A percentile compares a stretch with the other conserved stretches of the same genome.
Conservation (phyloP, 1,140 invertebrate genomes). For the Bilobella aurantiaca region DNA sequence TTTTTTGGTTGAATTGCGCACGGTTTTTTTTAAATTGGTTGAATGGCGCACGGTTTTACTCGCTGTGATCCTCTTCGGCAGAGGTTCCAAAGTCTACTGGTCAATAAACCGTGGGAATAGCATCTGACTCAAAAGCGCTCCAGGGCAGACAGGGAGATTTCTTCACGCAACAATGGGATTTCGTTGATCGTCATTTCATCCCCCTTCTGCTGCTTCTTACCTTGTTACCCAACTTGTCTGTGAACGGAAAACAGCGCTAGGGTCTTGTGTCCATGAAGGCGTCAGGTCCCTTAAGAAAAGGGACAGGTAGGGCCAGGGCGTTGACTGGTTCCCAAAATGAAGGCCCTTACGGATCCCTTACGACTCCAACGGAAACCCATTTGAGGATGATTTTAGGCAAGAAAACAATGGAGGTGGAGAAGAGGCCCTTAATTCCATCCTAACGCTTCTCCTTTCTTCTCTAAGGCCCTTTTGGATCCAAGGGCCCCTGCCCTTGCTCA, state of each 20-base stretch:
- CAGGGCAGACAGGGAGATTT: neutral
- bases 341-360: too few relatives aligned
- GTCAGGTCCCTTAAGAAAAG: too few relatives aligned
- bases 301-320: too few relatives aligned
- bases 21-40: too few relatives aligned
- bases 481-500: too few relatives aligned
- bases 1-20: too few relatives aligned
- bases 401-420: neutral
- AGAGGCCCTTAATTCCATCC: neutral
- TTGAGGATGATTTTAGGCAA: neutral
- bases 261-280: too few relatives aligned
- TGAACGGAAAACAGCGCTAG: too few relatives aligned
- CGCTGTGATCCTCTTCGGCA: neutral
- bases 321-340: too few relatives aligned
- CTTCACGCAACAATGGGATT: slow-evolving; percentile 22
- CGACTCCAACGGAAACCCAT: too few relatives aligned
- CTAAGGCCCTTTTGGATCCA: too few relatives aligned
- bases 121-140: slow-evolving; percentile 4
- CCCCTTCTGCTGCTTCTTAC: neutral
- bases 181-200: neutral
- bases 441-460: neutral
- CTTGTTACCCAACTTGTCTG: neutral
- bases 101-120: slow-evolving; percentile 36
- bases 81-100: slow-evolving; percentile 29
- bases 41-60: too few relatives aligned